These are phyloP conservation scores for Drosophila mimetica DNA, from an alignment of 2,888 invertebrate genomes.

Conservation along the genomic window DNA sequence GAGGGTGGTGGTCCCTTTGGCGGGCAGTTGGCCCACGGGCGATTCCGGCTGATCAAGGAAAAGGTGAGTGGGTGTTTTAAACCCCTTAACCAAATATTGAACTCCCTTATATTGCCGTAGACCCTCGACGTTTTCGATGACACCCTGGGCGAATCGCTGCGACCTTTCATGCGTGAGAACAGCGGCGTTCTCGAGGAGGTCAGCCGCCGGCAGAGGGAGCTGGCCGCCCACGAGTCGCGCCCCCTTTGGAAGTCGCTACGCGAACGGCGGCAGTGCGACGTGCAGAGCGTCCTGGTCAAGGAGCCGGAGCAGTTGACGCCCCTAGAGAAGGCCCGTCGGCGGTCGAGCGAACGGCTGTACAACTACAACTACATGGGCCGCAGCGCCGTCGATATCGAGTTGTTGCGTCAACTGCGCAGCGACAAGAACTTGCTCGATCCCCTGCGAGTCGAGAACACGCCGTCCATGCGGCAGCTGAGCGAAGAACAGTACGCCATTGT, in stretches of 20 bases:
- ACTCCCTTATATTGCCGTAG: slow-evolving; percentile 21
- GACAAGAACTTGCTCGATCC: slow-evolving; percentile 61
- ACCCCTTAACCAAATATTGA: no score
- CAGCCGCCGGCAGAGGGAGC: slow-evolving; percentile 4
- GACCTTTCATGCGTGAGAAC: slow-evolving; percentile 70
- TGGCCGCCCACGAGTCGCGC: slow-evolving; percentile 48
- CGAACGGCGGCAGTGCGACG: slow-evolving; percentile 73
- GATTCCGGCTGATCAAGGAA: slow-evolving; percentile 13
- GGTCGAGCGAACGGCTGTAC: slow-evolving; percentile 59
- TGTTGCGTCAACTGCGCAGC: slow-evolving; percentile 62
- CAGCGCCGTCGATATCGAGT: slow-evolving; percentile 70
- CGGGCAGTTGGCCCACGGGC: background rate
- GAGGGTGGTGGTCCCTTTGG: slow-evolving; percentile 52
- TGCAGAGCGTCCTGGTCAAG: slow-evolving; percentile 68
- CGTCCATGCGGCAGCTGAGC: slow-evolving; percentile 54
- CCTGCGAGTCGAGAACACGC: slow-evolving; percentile 56
- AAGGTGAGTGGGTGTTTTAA: slow-evolving; percentile 20
- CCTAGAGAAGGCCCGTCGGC: slow-evolving; percentile 70
- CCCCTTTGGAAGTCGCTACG: slow-evolving; percentile 77
- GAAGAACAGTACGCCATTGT: slow-evolving; percentile 62
- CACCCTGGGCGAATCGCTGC: slow-evolving; percentile 66
- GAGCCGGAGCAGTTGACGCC: slow-evolving; percentile 64
- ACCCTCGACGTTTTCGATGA: slow-evolving; percentile 65
- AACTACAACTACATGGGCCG: slow-evolving; percentile 74
- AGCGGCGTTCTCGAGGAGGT: slow-evolving; percentile 29